Conservation (phyloP, 1,140 invertebrate species). For the Patella vulgata region DNA sequence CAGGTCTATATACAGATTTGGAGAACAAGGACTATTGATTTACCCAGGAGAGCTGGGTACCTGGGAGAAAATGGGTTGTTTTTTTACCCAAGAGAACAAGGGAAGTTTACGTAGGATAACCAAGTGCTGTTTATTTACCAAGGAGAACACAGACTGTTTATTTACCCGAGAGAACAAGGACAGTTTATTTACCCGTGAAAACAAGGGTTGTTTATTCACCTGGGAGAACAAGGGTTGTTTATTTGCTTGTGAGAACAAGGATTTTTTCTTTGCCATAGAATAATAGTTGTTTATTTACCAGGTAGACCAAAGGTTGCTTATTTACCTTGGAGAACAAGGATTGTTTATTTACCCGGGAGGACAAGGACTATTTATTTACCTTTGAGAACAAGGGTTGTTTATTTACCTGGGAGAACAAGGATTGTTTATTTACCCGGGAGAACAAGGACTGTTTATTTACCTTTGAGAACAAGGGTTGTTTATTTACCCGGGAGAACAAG, state of each 20-base stretch:
- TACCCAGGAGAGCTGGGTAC: too few relatives aligned
- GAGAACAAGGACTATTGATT: too few relatives aligned
- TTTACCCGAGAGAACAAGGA: not conserved
- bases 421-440: conserved; percentile 49
- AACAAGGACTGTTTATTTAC: too few relatives aligned
- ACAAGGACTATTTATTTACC: not conserved
- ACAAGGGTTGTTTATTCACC: conserved; percentile 38
- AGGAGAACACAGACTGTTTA: not conserved
- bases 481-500: not conserved
- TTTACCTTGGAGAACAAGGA: not conserved
- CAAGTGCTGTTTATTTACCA: not conserved
- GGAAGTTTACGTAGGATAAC: too few relatives aligned
- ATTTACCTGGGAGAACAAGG: conserved; percentile 71
- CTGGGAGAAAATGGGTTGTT: too few relatives aligned
- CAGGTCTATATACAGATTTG: not conserved
- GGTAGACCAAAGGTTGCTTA: not conserved
- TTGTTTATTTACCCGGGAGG: not conserved
- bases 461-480: too few relatives aligned
- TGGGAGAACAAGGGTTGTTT: conserved; percentile 72
- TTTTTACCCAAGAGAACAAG: not conserved
- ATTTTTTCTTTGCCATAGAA: too few relatives aligned
- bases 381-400: not conserved
- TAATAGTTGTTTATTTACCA: not conserved
- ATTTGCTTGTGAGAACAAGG: not conserved
- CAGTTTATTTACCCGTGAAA: not conserved